A percentile compares a stretch with the other conserved stretches of the same genome.
Conservation (phyloP, 2,888 invertebrate species). For the Drosophila limbata region DNA sequence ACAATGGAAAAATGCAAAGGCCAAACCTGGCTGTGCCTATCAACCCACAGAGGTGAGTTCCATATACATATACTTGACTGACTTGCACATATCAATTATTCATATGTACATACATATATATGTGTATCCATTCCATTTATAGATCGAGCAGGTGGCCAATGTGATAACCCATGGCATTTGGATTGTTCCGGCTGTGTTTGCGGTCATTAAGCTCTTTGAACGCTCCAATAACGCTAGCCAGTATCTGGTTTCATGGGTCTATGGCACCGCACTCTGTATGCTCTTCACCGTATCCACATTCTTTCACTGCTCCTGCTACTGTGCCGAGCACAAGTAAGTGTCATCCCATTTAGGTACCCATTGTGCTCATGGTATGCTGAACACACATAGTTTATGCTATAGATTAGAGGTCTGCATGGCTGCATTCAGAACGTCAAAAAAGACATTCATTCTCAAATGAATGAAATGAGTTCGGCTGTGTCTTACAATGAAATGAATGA, state of each 20-base stretch:
- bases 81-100: not conserved
- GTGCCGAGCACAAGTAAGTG: conserved; percentile 86
- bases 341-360: not conserved
- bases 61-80: not conserved
- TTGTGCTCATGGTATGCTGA: too few relatives aligned
- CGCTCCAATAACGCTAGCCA: conserved; percentile 91
- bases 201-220: conserved; percentile 90
- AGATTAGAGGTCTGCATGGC: too few relatives aligned
- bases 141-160: conserved; percentile 96
- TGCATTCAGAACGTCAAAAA: too few relatives aligned
- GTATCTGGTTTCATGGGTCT: conserved; percentile 92
- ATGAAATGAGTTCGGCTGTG: too few relatives aligned
- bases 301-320: conserved; percentile 95
- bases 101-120: not conserved
- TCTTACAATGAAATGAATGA: too few relatives aligned
- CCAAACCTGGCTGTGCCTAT: conserved; percentile 92
- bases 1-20: conserved; percentile 93
- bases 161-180: conserved; percentile 96
- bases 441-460: too few relatives aligned
- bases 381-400: too few relatives aligned
- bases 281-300: conserved; percentile 95
- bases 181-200: conserved; percentile 94
- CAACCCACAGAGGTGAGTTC: conserved; percentile 89
- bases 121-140: conserved; percentile 35
- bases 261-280: conserved; percentile 93